Conservation (phyloP, 2,113 vertebrate species). For the Macaca mulatta region DNA sequence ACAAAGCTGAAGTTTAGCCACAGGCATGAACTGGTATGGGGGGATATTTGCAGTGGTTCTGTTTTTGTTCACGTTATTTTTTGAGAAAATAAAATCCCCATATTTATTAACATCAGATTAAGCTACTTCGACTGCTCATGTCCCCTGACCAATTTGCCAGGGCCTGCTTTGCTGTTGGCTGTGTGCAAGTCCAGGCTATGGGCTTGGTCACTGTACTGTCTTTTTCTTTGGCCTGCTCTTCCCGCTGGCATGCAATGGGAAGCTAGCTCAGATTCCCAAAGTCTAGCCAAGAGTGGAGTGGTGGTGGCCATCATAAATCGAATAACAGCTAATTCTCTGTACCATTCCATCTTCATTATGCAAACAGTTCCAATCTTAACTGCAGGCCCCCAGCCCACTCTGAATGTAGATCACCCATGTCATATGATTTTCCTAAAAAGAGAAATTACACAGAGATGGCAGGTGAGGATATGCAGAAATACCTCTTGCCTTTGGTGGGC, state of each 20-base stretch:
- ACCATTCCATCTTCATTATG: constrained; percentile 13
- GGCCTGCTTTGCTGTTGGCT: background rate
- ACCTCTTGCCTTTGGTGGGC: background rate
- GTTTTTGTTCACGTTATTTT: background rate
- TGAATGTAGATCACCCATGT: background rate
- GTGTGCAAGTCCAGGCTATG: background rate
- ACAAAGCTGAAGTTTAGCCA: background rate
- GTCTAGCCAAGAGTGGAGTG: background rate
- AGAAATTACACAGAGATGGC: background rate
- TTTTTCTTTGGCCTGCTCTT: background rate
- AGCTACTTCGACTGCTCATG: background rate
- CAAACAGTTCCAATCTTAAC: background rate
- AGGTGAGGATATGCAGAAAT: background rate
- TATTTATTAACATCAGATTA: constrained; percentile 5
- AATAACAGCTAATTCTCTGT: background rate
- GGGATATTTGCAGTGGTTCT: background rate
- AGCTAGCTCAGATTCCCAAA: background rate
- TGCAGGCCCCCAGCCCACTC: background rate
- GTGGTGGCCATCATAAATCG: background rate
- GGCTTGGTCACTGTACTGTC: background rate
- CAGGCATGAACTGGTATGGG: background rate
- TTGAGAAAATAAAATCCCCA: background rate
- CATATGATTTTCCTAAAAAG: background rate
- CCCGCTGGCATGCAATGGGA: background rate
- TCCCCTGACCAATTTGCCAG: background rate